Percentiles rank a stretch among this genome's conserved stretches.
Evolutionary conservation across 35 echinoderm and acorn worm species (phyloP).

Genomic region (Apostichopus californicus): DNA sequence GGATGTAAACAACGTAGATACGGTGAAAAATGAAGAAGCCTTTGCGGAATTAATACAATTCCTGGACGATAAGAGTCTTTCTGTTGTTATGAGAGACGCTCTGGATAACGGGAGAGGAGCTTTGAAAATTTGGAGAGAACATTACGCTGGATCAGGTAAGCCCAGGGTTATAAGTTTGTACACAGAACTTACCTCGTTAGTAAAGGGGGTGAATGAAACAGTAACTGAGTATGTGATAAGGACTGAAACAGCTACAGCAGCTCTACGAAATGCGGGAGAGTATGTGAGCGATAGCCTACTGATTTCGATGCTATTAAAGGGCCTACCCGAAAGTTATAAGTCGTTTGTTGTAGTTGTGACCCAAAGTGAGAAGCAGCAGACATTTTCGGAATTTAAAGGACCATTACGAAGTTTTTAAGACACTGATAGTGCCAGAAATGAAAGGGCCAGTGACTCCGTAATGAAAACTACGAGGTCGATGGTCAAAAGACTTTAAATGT

Average conservation of each 20-base stretch:
- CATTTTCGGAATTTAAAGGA: conserved; percentile 56
- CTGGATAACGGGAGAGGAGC: background rate
- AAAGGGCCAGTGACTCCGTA: background rate
- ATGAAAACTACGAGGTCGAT: conserved; percentile 4
- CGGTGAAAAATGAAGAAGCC: too few species aligned
- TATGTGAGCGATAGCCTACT: conserved; percentile 20
- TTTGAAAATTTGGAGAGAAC: background rate
- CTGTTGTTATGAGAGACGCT: background rate
- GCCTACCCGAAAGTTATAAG: conserved; percentile 35
- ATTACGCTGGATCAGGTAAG: background rate
- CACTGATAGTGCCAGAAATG: conserved; percentile 45
- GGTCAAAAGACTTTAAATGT: conserved; percentile 18
- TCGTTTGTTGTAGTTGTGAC: conserved; percentile 29
- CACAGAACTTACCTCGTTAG: conserved; percentile 63
- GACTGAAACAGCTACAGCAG: too few species aligned
- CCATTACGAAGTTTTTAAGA: conserved; percentile 48
- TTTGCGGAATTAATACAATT: background rate
- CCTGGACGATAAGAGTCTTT: background rate
- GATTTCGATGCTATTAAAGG: conserved; percentile 56
- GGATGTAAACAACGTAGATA: too few species aligned
- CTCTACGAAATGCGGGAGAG: conserved; percentile 26
- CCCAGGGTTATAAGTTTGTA: conserved; percentile 52
- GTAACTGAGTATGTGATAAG: too few species aligned
- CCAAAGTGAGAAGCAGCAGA: conserved; percentile 31
- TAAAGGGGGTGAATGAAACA: background rate